These are phyloP conservation scores for Bathynomus jamesi DNA, from an alignment of 1,140 invertebrate species.

Conservation along the genomic window DNA sequence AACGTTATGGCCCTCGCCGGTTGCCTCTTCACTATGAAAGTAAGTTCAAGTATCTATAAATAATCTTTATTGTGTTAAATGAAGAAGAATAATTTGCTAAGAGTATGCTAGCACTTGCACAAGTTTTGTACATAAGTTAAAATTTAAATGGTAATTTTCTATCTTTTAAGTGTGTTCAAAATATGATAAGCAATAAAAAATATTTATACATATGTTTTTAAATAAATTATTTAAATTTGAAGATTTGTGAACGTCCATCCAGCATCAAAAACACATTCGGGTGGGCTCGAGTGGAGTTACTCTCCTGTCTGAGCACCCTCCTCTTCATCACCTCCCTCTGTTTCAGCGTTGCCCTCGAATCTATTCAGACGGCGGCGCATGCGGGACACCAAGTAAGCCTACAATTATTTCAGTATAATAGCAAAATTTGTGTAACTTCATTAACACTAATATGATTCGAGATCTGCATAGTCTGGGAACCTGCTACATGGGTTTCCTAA, in stretches of 20 bases:
- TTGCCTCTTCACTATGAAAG: constrained; percentile 56
- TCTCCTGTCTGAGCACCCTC: constrained; percentile 70
- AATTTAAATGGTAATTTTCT: no score
- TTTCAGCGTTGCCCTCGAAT: constrained; percentile 71
- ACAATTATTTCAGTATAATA: not conserved
- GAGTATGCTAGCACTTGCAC: no score
- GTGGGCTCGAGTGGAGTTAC: constrained; percentile 78
- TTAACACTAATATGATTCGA: no score
- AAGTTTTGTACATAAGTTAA: no score
- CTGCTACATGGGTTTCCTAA: no score
- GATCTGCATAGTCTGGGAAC: no score
- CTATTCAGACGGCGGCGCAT: constrained; percentile 53
- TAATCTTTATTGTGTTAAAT: no score
- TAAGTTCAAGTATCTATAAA: constrained; percentile 45
- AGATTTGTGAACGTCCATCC: constrained; percentile 51
- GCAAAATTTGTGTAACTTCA: no score
- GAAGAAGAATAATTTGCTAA: no score
- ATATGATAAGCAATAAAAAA: no score
- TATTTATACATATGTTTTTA: no score
- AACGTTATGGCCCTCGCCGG: constrained; percentile 64
- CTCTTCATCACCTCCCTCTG: constrained; percentile 73
- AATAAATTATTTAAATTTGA: constrained; percentile 41
- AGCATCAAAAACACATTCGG: constrained; percentile 79
- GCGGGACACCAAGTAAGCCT: constrained; percentile 24
- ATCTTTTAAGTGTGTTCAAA: no score